Evolutionary conservation across 2,888 invertebrate genomes (phyloP), one percentile per base, ranked within the genome.

Genomic region (Idaea dimidiata): DNA sequence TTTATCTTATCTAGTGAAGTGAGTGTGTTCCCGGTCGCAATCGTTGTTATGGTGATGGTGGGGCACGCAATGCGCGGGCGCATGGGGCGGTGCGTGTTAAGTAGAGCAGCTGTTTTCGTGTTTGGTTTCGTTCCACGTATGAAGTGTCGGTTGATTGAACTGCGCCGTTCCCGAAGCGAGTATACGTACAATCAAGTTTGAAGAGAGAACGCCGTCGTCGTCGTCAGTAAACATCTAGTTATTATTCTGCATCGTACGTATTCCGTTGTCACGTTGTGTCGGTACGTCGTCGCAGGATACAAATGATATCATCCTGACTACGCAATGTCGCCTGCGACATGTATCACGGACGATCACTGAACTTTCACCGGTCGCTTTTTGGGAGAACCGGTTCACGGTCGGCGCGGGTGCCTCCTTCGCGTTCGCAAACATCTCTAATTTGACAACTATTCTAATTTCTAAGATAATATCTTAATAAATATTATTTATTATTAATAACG

Each of bases 71-170:
- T 43, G 43, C 8, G 43, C 43, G 43, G 43, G 2, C 43, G 43
- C 14, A 14, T 43, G 43, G 2, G 43, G 43, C 14, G 43, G 43
- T 43, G 14, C 8, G 7, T 56, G 7, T 18, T 14, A 1, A 10
- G 66, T 57, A 65, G 7, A 43, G 63, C 69, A 71, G 71, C 69
- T 70, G 68, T 67, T 67, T 43, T 55, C 62, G 63, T 54, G 43
- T 65, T 53, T 18, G 54, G 17, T 57, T 58, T 58, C 43, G 58
- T 56, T 56, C 56, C 56, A 56, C 56, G 56, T 56, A 43, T 43
- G 8, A 43, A 17, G 56, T 56, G 56, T 56, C 18, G 17, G 56
- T 56, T 56, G 17, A 17, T 56, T 56, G 56, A 56, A 56, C 18
- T 56, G 17, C 54, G 54, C 7, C 16, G 7, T 54, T 54, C 54